Conservation (phyloP, 2,888 invertebrate species). For the Cyaniris semiargus region DNA sequence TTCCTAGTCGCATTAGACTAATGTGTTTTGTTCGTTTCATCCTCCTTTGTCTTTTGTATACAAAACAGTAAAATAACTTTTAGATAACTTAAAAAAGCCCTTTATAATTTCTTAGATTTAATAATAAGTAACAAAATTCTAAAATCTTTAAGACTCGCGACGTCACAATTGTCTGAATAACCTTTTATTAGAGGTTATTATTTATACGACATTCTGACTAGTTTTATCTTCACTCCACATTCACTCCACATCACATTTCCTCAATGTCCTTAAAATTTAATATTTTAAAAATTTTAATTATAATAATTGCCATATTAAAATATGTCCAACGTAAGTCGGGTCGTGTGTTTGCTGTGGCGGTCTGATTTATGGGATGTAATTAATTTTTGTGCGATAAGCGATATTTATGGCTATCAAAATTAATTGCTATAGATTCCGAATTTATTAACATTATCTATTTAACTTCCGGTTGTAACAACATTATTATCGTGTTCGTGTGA, state of each 20-base stretch:
- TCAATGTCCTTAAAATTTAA: constrained; percentile 2
- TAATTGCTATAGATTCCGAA: constrained; percentile 34
- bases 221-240: too few relatives aligned
- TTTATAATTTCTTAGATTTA: too few relatives aligned
- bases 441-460: constrained; percentile 28
- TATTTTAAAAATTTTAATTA: not conserved
- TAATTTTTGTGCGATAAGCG: constrained; percentile 49
- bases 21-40: not conserved
- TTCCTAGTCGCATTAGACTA: not conserved
- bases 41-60: not conserved
- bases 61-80: not conserved
- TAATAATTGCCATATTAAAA: constrained; percentile 27
- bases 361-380: constrained; percentile 52
- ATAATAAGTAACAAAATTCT: too few relatives aligned
- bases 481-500: constrained; percentile 2
- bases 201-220: too few relatives aligned
- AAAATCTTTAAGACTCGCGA: too few relatives aligned
- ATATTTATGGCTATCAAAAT: constrained; percentile 40
- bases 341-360: constrained; percentile 41
- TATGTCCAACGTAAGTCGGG: constrained; percentile 23
- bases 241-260: too few relatives aligned
- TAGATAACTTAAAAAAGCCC: not conserved
- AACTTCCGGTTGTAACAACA: constrained; percentile 31
- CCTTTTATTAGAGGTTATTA: too few relatives aligned
- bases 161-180: too few relatives aligned